Percentiles rank a stretch among this genome's conserved stretches.
Conservation (phyloP, 2,888 invertebrate species). For the Julus scandinavius region DNA sequence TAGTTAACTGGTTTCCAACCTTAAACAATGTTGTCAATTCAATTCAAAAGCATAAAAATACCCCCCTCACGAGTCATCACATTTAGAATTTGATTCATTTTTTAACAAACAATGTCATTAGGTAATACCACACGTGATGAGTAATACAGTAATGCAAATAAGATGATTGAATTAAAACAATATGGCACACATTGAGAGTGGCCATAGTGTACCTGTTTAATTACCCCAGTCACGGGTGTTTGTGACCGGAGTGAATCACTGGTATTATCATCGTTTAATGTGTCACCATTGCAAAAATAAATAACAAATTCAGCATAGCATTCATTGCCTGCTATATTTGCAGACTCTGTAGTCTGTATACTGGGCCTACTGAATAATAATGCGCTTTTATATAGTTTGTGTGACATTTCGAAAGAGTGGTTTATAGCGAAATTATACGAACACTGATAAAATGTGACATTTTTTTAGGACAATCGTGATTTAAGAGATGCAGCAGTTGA, state of each 20-base stretch:
- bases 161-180: not conserved
- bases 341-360: not conserved
- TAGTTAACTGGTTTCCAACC: no score
- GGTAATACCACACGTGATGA: not conserved
- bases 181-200: not conserved
- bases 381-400: slow-evolving; percentile 27
- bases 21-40: no score
- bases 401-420: slow-evolving; percentile 39
- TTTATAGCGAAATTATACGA: slow-evolving; percentile 39
- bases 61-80: not conserved
- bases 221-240: slow-evolving; percentile 12
- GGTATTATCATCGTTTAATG: not conserved
- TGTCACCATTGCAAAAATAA: not conserved
- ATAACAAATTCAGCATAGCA: not conserved
- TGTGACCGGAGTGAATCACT: slow-evolving; percentile 4
- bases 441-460: slow-evolving; percentile 27
- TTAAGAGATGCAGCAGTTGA: not conserved
- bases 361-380: not conserved
- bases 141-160: not conserved
- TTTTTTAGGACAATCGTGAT: slow-evolving; percentile 9
- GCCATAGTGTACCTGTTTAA: not conserved
- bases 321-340: not conserved
- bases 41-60: no score
- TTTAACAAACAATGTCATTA: not conserved
- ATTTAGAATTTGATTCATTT: not conserved